These are phyloP conservation scores for Halcyon smyrnensis DNA, from an alignment of 2,797 vertebrate species.

Conservation along the genomic window DNA sequence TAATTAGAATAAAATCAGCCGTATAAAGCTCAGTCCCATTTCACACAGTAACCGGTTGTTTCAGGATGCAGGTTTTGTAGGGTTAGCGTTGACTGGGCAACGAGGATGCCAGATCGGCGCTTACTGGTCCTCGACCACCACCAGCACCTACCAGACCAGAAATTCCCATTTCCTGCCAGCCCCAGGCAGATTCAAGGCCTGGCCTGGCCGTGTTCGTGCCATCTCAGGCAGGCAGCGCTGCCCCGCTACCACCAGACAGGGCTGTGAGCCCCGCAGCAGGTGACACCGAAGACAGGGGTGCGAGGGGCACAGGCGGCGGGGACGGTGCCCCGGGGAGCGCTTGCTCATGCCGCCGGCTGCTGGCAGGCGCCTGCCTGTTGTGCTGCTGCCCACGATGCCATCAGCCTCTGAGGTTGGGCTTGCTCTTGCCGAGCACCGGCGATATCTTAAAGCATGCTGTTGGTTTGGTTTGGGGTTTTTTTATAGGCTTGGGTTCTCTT, in stretches of 20 bases:
- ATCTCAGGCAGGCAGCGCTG: fast-evolving
- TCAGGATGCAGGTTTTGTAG: background rate
- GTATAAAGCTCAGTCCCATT: fast-evolving
- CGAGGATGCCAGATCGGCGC: fast-evolving
- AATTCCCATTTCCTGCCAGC: background rate
- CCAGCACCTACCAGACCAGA: background rate
- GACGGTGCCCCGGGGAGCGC: fast-evolving
- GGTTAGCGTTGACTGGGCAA: background rate
- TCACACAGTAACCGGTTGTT: background rate
- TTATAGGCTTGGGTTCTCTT: background rate
- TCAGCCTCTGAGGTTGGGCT: background rate
- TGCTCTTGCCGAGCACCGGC: background rate
- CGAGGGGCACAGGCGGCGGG: fast-evolving
- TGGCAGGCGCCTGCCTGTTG: fast-evolving
- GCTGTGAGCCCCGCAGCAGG: fast-evolving
- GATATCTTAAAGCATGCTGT: background rate
- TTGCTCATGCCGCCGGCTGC: background rate
- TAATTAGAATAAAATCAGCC: background rate
- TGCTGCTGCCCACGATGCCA: background rate
- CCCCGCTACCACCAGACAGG: fast-evolving
- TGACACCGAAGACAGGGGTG: fast-evolving
- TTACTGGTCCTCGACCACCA: background rate
- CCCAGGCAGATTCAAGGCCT: background rate
- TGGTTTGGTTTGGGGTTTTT: background rate
- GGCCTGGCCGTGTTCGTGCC: fast-evolving